A percentile compares a stretch with the other conserved stretches of the same genome.
Evolutionary conservation across 2,797 vertebrate species (phyloP).

Genomic region (Hipposideros larvatus): DNA sequence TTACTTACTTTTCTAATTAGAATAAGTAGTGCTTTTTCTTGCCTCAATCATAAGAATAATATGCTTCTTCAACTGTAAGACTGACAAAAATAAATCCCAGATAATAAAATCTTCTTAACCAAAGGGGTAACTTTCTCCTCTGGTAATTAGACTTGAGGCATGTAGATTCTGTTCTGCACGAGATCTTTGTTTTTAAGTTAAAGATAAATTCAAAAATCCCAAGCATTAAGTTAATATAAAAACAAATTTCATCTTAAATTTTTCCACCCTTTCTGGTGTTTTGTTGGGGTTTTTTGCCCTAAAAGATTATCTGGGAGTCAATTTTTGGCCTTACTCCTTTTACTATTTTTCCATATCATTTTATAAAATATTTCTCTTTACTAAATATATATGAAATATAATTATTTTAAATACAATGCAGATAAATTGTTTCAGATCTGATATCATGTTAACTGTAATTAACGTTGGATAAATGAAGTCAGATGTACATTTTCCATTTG

Average conservation of each 20-base stretch:
- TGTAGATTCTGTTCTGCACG: neutral
- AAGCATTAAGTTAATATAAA: constrained; percentile 2
- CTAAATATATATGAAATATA: neutral
- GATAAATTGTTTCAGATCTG: neutral
- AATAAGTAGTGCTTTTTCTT: neutral
- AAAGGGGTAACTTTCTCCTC: neutral
- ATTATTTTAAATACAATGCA: constrained; percentile 28
- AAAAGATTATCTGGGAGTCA: neutral
- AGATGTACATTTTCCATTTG: neutral
- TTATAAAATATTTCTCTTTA: neutral
- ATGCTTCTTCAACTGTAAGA: constrained; percentile 48
- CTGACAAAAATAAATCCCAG: neutral
- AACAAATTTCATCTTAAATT: neutral
- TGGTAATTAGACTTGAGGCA: neutral
- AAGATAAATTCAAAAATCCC: neutral
- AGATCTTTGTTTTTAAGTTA: constrained; percentile 10
- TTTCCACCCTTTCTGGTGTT: neutral
- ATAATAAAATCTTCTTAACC: neutral
- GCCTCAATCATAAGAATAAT: neutral
- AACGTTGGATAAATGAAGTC: neutral
- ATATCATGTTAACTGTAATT: neutral
- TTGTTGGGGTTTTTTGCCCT: neutral
- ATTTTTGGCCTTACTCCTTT: neutral
- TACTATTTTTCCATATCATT: neutral
- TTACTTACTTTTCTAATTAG: constrained; percentile 58